Conservation (phyloP, 2,888 invertebrate genomes). For the Lissonota sp. region DNA sequence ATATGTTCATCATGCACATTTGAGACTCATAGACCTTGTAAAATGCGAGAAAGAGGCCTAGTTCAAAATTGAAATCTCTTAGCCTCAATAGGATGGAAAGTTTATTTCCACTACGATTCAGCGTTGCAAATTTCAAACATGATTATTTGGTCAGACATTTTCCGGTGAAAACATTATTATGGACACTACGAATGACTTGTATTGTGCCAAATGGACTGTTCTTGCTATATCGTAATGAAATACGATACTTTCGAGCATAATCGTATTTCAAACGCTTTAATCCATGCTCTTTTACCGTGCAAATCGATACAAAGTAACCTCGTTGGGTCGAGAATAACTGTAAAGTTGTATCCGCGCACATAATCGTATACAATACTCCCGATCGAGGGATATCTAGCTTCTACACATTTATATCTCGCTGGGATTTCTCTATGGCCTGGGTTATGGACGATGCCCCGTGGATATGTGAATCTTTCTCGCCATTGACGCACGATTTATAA, state of each 20-base stretch:
- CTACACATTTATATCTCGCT: conserved; percentile 4
- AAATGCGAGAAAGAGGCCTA: too few relatives aligned
- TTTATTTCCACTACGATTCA: too few relatives aligned
- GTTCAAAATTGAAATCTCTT: too few relatives aligned
- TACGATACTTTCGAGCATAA: neutral
- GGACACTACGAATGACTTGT: neutral
- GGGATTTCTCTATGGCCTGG: conserved; percentile 22
- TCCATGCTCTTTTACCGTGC: neutral
- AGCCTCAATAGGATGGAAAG: too few relatives aligned
- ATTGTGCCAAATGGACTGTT: too few relatives aligned
- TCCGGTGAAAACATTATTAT: neutral
- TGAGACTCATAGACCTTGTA: too few relatives aligned
- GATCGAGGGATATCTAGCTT: conserved; percentile 7
- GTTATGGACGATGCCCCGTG: conserved; percentile 36
- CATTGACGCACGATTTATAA: conserved; percentile 41
- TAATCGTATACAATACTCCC: conserved; percentile 14
- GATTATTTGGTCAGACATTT: neutral
- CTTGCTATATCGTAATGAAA: too few relatives aligned
- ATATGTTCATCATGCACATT: too few relatives aligned
- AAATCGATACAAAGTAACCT: neutral
- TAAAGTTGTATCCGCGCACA: conserved; percentile 11
- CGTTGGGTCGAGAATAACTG: neutral
- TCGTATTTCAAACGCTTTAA: neutral
- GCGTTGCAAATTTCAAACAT: neutral
- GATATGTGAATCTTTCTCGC: conserved; percentile 59